A percentile compares a stretch with the other conserved stretches of the same genome.
Conservation (phyloP, 2,888 invertebrate species). For the Netelia melanura region DNA sequence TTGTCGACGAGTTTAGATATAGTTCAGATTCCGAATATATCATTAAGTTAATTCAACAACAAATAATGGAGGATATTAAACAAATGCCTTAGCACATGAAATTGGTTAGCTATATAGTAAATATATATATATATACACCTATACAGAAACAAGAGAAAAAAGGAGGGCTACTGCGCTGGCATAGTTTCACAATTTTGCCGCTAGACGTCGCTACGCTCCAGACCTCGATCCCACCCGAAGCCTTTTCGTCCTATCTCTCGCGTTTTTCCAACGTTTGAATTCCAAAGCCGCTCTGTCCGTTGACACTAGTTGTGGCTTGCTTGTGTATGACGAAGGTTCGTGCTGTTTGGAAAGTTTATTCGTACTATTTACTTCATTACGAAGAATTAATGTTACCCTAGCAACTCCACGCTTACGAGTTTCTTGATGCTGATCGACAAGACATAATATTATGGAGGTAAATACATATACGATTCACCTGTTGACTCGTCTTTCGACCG, state of each 20-base stretch:
- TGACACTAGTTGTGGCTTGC: constrained; percentile 30
- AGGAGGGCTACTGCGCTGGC: not conserved
- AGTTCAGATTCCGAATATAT: no score
- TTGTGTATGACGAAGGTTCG: not conserved
- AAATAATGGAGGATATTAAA: no score
- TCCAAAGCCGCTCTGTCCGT: constrained; percentile 60
- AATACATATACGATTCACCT: constrained; percentile 1
- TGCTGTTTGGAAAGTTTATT: not conserved
- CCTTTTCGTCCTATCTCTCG: constrained; percentile 36
- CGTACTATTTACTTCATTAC: not conserved
- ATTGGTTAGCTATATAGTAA: not conserved
- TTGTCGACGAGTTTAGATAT: no score
- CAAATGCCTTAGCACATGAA: no score
- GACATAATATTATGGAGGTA: constrained; percentile 52
- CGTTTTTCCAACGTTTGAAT: constrained; percentile 52
- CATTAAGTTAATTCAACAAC: no score
- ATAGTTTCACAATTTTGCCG: constrained; percentile 9
- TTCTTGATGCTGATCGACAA: not conserved
- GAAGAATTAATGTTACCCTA: not conserved
- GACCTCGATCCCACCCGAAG: not conserved
- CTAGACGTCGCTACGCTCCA: constrained; percentile 7
- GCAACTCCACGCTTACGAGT: not conserved
- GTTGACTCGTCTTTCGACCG: not conserved
- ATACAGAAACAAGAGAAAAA: no score
- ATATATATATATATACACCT: not conserved